Percentiles rank a stretch among this genome's conserved stretches.
These are phyloP conservation scores for Polyommatus iphigenia DNA, from an alignment of 2,888 invertebrate species.

Conservation along the genomic window DNA sequence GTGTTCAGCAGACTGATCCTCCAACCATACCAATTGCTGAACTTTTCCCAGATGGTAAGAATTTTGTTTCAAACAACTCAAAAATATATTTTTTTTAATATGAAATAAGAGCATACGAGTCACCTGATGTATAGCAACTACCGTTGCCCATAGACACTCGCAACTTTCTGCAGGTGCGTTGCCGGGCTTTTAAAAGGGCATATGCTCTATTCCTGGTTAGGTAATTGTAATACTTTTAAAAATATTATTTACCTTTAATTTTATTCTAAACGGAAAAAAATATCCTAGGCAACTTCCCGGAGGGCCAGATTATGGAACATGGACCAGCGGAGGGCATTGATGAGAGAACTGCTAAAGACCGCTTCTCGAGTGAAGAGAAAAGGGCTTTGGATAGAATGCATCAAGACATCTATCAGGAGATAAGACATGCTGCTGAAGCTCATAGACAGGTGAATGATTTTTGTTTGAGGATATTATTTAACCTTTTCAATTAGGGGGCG, in stretches of 20 bases:
- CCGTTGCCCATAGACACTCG: too few species aligned
- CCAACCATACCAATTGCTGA: constrained; percentile 93
- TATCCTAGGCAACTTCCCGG: constrained; percentile 84
- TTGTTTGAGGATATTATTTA: too few species aligned
- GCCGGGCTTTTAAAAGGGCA: too few species aligned
- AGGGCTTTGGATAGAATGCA: constrained; percentile 94
- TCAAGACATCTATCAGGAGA: constrained; percentile 95
- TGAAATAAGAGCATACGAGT: too few species aligned
- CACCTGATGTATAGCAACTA: too few species aligned
- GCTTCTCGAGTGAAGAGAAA: constrained; percentile 93
- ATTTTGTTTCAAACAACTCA: background rate
- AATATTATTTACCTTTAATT: background rate
- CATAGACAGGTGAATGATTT: constrained; percentile 88
- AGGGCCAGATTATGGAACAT: constrained; percentile 94
- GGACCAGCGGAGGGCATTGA: constrained; percentile 85
- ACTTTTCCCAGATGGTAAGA: constrained; percentile 88
- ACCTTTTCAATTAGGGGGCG: too few species aligned
- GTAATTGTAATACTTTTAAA: background rate
- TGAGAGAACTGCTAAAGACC: constrained; percentile 91
- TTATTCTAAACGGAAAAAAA: background rate
- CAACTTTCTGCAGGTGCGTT: too few species aligned
- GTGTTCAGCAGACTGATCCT: constrained; percentile 86
- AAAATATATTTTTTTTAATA: background rate
- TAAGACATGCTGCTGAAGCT: constrained; percentile 97
- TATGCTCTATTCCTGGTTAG: too few species aligned